These are phyloP conservation scores for Burhinus bistriatus DNA, from an alignment of 2,113 vertebrate species.

Conservation along the genomic window DNA sequence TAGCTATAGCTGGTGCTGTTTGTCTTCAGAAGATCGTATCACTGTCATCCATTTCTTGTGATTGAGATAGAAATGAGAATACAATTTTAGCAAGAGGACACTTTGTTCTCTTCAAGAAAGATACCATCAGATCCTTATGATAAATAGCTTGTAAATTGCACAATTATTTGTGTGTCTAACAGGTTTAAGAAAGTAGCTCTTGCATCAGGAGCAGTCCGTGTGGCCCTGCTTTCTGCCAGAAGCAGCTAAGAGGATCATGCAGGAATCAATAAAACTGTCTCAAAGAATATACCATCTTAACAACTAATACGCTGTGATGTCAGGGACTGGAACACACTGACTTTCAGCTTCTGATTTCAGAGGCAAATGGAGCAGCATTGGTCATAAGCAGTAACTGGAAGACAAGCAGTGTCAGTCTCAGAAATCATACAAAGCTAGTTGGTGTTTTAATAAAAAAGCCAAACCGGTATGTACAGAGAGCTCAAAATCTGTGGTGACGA, in stretches of 20 bases:
- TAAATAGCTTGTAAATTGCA: not conserved
- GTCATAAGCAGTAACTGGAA: not conserved
- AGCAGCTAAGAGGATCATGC: not conserved
- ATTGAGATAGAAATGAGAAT: not conserved
- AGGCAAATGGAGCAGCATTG: not conserved
- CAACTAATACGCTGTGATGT: not conserved
- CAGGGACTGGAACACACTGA: not conserved
- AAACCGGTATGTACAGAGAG: not conserved
- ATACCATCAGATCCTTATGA: not conserved
- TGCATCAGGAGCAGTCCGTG: not conserved
- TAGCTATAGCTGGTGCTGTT: not conserved
- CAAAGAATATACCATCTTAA: not conserved
- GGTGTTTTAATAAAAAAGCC: not conserved
- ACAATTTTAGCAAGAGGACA: not conserved
- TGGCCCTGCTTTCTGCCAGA: not conserved
- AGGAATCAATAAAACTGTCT: not conserved
- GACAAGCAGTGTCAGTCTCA: not conserved
- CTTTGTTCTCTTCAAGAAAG: not conserved
- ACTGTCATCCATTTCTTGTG: not conserved
- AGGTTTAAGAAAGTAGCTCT: not conserved
- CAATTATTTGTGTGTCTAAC: not conserved
- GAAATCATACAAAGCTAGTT: not conserved
- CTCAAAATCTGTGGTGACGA: not conserved
- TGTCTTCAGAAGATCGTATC: not conserved
- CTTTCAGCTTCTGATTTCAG: not conserved